Evolutionary conservation across 23 tunicate species (phyloP).

Genomic region (Corella eumyota): DNA sequence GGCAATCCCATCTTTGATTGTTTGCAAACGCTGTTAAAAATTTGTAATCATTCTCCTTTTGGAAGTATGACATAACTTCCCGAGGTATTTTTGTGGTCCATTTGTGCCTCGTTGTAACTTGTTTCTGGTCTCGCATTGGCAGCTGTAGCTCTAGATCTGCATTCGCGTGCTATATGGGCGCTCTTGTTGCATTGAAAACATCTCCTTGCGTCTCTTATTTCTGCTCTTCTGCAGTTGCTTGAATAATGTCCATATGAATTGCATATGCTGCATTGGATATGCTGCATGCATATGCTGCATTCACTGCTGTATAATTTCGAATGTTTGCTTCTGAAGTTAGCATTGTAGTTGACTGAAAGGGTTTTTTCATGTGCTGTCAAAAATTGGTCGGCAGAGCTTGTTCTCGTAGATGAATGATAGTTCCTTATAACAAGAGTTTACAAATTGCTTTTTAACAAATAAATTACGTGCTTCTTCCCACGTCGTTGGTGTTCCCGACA

Average conservation of each 20-base stretch:
- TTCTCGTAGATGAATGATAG: conserved; percentile 10
- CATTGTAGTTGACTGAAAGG: no score
- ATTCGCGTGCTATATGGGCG: conserved; percentile 7
- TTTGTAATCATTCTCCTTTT: no score
- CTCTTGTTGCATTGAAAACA: conserved; percentile 10
- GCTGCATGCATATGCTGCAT: no score
- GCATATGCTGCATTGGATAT: no score
- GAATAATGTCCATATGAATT: no score
- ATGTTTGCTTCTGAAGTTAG: no score
- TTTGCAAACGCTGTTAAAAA: background rate
- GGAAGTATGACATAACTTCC: background rate
- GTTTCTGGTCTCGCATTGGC: background rate
- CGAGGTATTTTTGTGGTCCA: no score
- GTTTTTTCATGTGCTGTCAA: background rate
- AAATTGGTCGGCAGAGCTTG: conserved; percentile 14
- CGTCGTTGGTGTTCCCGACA: background rate
- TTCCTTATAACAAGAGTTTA: conserved; percentile 9
- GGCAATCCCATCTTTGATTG: background rate
- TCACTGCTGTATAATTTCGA: no score
- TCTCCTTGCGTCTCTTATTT: background rate
- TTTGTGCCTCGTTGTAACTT: background rate
- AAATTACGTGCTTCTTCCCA: conserved; percentile 3
- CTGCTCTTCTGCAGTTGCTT: background rate
- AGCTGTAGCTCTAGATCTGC: background rate
- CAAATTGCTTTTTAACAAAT: conserved; percentile 18